phyloP scores from a whole-genome alignment of 2,888 invertebrate genomes.

The Epiblema foenella region DNA sequence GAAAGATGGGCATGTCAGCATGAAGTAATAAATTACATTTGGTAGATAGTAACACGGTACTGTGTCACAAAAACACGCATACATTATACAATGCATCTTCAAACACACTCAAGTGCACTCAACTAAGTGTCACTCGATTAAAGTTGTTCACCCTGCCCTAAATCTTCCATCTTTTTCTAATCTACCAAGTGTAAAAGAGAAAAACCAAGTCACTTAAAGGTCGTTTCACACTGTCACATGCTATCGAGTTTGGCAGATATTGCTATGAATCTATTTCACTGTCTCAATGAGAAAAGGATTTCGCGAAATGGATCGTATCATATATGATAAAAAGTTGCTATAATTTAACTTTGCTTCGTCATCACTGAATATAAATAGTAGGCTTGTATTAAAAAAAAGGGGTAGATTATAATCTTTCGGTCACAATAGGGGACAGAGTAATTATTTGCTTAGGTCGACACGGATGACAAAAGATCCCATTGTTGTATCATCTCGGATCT shows the following conservation, averaged over 20 bases:
- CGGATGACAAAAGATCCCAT: constrained; percentile 31
- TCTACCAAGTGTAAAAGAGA: constrained; percentile 49
- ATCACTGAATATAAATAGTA: constrained; percentile 23
- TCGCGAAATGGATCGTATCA: constrained; percentile 28
- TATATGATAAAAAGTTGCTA: constrained; percentile 34
- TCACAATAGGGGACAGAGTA: constrained; percentile 36
- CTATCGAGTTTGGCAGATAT: constrained; percentile 40
- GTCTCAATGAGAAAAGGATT: constrained; percentile 35
- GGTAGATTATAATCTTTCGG: constrained; percentile 41
- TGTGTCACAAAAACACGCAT: constrained; percentile 38
- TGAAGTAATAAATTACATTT: neutral
- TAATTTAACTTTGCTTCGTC: constrained; percentile 36
- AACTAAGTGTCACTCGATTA: constrained; percentile 66
- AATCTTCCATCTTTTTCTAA: constrained; percentile 58
- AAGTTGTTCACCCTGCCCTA: constrained; percentile 59
- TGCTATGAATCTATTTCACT: constrained; percentile 35
- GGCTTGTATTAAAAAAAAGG: constrained; percentile 23
- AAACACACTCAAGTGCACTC: constrained; percentile 63
- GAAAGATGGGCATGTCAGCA: neutral
- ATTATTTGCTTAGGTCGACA: constrained; percentile 41
- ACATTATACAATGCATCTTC: constrained; percentile 49
- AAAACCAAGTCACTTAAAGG: constrained; percentile 52
- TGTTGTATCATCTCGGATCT: constrained; percentile 12
- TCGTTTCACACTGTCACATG: constrained; percentile 41
- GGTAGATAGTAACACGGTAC: neutral